Evolutionary conservation across 92 coral and sea anemone species (phyloP).

Genomic region (Meandrina meandrites): DNA sequence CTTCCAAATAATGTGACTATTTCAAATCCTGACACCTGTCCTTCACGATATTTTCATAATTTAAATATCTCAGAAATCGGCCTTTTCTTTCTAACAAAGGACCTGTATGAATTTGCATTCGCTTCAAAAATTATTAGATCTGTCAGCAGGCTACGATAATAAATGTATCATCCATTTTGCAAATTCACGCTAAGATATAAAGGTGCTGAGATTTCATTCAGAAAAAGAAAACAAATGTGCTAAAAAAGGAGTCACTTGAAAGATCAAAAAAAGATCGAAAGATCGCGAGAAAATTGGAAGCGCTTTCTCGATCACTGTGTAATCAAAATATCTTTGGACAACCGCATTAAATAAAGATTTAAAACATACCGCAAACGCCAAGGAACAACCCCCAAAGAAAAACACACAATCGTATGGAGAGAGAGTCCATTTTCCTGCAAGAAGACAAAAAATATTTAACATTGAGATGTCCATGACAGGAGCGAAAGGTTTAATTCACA

Average conservation of each 20-base stretch:
- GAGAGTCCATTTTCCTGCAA: constrained; percentile 27
- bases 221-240: not conserved
- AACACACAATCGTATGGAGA: constrained; percentile 6
- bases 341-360: constrained; percentile 17
- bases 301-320: not conserved
- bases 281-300: not conserved
- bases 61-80: not conserved
- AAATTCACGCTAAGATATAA: not conserved
- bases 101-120: constrained; percentile 10
- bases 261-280: no score
- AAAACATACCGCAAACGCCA: constrained; percentile 43
- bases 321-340: constrained; percentile 4
- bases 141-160: not conserved
- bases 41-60: constrained; percentile 23
- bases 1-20: not conserved
- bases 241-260: not conserved
- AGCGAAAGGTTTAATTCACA: not conserved
- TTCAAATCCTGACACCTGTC: constrained; percentile 8
- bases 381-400: constrained; percentile 2
- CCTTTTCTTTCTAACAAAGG: constrained; percentile 1
- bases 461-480: not conserved
- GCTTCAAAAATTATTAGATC: not conserved
- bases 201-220: not conserved
- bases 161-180: not conserved
- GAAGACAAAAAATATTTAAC: not conserved